Conservation (phyloP, 2,888 invertebrate genomes). For the Polydrusus cervinus region DNA sequence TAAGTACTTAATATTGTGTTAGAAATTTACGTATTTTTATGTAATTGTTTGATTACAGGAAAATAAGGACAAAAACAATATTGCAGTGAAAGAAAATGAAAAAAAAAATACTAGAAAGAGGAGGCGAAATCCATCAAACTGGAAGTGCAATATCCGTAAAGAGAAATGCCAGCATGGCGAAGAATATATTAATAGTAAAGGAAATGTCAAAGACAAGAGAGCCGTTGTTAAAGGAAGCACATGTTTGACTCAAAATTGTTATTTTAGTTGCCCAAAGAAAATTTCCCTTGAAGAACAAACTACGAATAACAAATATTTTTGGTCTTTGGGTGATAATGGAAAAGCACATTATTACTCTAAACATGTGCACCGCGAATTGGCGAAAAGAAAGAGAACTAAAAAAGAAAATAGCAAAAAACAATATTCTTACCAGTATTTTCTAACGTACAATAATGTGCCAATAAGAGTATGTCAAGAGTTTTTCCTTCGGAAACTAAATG, state of each 20-base stretch:
- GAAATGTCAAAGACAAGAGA: neutral
- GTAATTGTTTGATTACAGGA: neutral
- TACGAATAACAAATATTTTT: neutral
- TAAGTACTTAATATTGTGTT: neutral
- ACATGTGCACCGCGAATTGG: neutral
- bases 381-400: slow-evolving; percentile 1
- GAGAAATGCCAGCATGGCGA: slow-evolving; percentile 1
- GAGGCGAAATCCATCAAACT: slow-evolving; percentile 1
- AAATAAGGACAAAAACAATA: neutral
- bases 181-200: slow-evolving; percentile 1
- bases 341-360: neutral
- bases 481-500: neutral
- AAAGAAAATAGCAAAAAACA: neutral
- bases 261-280: slow-evolving; percentile 1
- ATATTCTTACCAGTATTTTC: slow-evolving; percentile 1
- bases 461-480: neutral
- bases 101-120: slow-evolving; percentile 1
- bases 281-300: slow-evolving; percentile 1
- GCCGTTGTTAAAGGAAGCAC: slow-evolving; percentile 1
- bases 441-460: slow-evolving; percentile 1
- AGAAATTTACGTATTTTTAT: neutral
- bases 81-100: neutral
- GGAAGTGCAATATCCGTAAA: neutral
- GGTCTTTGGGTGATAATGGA: neutral
- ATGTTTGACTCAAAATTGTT: neutral